These are phyloP conservation scores for Lapara coniferarum DNA, from an alignment of 2,888 invertebrate genomes.

Conservation along the genomic window DNA sequence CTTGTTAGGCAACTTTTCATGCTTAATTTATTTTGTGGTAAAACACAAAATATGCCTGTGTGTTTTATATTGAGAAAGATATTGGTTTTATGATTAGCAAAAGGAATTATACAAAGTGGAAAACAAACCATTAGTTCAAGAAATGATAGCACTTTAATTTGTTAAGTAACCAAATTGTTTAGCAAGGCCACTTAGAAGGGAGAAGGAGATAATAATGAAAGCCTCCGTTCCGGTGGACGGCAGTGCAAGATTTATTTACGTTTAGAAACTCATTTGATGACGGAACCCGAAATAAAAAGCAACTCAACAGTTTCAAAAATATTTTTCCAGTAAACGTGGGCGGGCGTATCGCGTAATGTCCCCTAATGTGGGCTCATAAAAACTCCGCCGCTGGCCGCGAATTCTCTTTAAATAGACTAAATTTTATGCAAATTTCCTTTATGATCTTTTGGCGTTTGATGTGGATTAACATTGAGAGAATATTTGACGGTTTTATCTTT, in stretches of 20 bases:
- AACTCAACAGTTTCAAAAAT: slow-evolving; percentile 76
- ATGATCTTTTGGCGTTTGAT: slow-evolving; percentile 66
- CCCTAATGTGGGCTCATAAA: slow-evolving; percentile 70
- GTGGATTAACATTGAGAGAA: slow-evolving; percentile 56
- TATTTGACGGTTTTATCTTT: slow-evolving; percentile 55
- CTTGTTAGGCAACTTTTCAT: background rate
- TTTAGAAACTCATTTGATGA: slow-evolving; percentile 77
- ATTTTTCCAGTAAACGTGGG: slow-evolving; percentile 65
- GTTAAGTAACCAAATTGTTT: background rate
- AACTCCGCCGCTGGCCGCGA: slow-evolving; percentile 54
- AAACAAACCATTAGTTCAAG: background rate
- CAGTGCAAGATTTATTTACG: slow-evolving; percentile 71
- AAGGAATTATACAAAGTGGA: background rate
- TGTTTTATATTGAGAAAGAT: too few relatives aligned
- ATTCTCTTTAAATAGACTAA: slow-evolving; percentile 63
- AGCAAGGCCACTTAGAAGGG: slow-evolving; percentile 17
- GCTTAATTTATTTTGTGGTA: too few relatives aligned
- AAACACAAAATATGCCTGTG: too few relatives aligned
- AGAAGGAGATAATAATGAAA: slow-evolving; percentile 56
- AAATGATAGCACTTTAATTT: background rate
- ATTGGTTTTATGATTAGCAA: background rate
- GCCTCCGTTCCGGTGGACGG: slow-evolving; percentile 47
- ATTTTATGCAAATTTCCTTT: slow-evolving; percentile 72
- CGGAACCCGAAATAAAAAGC: slow-evolving; percentile 69
- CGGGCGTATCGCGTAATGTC: slow-evolving; percentile 60